phyloP scores from a whole-genome alignment of 2,888 invertebrate species.

The Tethea ocularis region DNA sequence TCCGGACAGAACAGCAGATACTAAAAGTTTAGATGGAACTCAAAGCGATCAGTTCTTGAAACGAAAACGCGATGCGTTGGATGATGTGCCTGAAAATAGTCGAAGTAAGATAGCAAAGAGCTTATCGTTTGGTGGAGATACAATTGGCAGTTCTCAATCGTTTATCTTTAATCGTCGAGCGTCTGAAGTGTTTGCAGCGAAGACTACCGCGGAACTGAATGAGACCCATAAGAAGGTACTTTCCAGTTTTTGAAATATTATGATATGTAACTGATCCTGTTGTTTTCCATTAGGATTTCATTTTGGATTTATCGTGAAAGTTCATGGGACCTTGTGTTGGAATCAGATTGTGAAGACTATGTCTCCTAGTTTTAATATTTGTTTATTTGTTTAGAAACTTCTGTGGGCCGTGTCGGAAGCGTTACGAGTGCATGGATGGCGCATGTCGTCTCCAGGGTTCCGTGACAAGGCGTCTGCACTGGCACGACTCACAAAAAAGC shows the following conservation, averaged over 20 bases:
- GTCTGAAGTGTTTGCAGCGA: constrained; percentile 61
- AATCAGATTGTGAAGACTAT: too few relatives aligned
- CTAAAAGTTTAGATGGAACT: constrained; percentile 68
- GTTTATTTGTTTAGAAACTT: constrained; percentile 85
- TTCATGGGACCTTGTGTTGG: too few relatives aligned
- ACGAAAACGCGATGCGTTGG: constrained; percentile 77
- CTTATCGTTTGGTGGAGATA: constrained; percentile 82
- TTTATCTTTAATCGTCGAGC: constrained; percentile 61
- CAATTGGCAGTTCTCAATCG: constrained; percentile 48
- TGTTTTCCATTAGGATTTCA: too few relatives aligned
- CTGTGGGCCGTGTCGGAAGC: constrained; percentile 93
- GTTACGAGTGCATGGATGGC: constrained; percentile 87
- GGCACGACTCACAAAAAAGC: constrained; percentile 86
- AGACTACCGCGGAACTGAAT: constrained; percentile 78
- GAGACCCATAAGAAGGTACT: constrained; percentile 86
- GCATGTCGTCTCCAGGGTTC: constrained; percentile 87
- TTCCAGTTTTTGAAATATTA: constrained; percentile 11
- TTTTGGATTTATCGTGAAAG: too few relatives aligned
- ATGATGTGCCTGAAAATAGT: constrained; percentile 56
- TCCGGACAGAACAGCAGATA: constrained; percentile 70
- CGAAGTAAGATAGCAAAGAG: constrained; percentile 82
- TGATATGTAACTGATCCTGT: not conserved
- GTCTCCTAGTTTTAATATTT: too few relatives aligned
- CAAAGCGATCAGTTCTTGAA: constrained; percentile 67
- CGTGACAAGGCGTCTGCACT: constrained; percentile 87